A percentile compares a stretch with the other conserved stretches of the same genome.
These are phyloP conservation scores for Stomorhina lunata DNA, from an alignment of 2,888 invertebrate genomes.

Conservation along the genomic window DNA sequence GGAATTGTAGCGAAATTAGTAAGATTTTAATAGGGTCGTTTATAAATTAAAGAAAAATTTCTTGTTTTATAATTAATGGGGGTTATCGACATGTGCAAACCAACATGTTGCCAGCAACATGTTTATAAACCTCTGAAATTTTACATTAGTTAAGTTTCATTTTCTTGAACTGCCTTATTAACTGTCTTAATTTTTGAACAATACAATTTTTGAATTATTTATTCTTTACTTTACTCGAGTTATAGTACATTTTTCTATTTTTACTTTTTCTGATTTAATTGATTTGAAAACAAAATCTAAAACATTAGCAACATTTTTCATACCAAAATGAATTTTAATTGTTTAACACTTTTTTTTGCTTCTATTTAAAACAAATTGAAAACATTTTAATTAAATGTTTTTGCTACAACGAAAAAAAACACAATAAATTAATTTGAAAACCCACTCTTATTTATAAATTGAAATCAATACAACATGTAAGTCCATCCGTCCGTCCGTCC, in stretches of 20 bases:
- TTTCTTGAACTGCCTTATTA: too few species aligned
- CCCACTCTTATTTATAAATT: background rate
- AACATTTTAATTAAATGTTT: constrained; percentile 51
- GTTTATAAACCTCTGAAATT: too few species aligned
- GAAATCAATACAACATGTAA: background rate
- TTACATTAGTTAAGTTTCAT: too few species aligned
- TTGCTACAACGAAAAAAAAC: background rate
- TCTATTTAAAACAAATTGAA: constrained; percentile 28
- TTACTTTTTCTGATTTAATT: constrained; percentile 8
- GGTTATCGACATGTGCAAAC: too few species aligned
- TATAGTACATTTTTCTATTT: too few species aligned
- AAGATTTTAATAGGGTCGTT: background rate
- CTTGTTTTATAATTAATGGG: too few species aligned
- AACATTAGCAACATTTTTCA: background rate
- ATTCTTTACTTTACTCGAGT: too few species aligned
- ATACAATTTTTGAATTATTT: too few species aligned
- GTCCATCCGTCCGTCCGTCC: background rate
- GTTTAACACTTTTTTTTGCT: constrained; percentile 29
- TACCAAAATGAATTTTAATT: constrained; percentile 44
- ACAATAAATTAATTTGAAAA: constrained; percentile 13
- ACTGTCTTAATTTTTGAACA: too few species aligned
- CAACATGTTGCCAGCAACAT: too few species aligned
- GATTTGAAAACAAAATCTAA: constrained; percentile 13
- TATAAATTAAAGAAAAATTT: too few species aligned
- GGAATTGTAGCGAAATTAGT: background rate